A percentile compares a stretch with the other conserved stretches of the same genome.
Evolutionary conservation across 2,888 invertebrate genomes (phyloP).

Genomic region (Leptinotarsa tumamoca): DNA sequence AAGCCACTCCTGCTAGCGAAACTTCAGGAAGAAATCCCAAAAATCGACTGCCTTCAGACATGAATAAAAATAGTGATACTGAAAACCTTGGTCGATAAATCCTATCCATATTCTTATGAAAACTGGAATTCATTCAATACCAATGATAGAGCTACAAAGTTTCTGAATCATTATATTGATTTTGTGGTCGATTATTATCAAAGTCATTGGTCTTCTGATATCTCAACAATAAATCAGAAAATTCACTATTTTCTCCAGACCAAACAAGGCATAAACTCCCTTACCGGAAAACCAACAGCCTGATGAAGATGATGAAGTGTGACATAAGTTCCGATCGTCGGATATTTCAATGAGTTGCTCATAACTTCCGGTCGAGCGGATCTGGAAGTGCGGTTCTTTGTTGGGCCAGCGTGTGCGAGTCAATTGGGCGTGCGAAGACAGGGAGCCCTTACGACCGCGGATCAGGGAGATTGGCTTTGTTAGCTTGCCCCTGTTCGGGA

Average conservation of each 20-base stretch:
- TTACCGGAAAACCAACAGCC: slow-evolving; percentile 56
- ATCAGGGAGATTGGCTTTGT: slow-evolving; percentile 49
- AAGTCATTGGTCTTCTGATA: background rate
- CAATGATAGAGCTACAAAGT: no score
- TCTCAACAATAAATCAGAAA: background rate
- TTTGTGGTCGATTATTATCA: no score
- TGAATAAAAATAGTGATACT: no score
- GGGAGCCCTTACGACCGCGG: slow-evolving; percentile 54
- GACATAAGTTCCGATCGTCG: slow-evolving; percentile 61
- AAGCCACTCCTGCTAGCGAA: no score
- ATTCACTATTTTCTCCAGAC: background rate
- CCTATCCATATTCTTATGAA: no score
- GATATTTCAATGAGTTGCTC: slow-evolving; percentile 66
- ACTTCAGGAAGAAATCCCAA: no score
- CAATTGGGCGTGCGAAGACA: slow-evolving; percentile 61
- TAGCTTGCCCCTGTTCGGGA: slow-evolving; percentile 50
- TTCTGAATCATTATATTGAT: no score
- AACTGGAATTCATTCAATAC: no score
- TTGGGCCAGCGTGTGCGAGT: slow-evolving; percentile 59
- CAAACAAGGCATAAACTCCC: slow-evolving; percentile 29
- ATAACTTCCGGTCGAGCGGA: slow-evolving; percentile 64
- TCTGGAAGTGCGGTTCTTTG: slow-evolving; percentile 47
- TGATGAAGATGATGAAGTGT: slow-evolving; percentile 60
- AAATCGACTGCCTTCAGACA: no score
- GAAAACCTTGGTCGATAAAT: no score